These are phyloP conservation scores for Torymus texanus DNA, from an alignment of 2,888 invertebrate genomes.

Conservation along the genomic window DNA sequence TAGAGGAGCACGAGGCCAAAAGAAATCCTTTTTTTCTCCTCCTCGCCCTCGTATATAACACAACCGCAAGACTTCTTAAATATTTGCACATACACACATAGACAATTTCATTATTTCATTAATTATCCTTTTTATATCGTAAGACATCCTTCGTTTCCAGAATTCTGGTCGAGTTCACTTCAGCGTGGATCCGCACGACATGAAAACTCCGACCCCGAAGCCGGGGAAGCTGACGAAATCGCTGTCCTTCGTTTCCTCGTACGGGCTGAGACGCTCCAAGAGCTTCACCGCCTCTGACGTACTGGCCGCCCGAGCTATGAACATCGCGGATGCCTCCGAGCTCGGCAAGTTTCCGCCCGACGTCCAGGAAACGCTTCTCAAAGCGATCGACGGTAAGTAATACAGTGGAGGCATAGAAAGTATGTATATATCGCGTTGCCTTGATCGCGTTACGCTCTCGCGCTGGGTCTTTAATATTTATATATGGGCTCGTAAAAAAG, in stretches of 20 bases:
- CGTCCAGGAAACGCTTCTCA: constrained; percentile 84
- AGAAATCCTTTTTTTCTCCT: neutral
- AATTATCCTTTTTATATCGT: too few species aligned
- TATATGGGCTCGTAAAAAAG: neutral
- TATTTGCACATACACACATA: too few species aligned
- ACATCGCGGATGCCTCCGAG: constrained; percentile 81
- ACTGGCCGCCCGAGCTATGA: constrained; percentile 78
- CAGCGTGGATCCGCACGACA: constrained; percentile 64
- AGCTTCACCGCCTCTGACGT: constrained; percentile 88
- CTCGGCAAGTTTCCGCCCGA: constrained; percentile 85
- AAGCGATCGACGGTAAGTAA: constrained; percentile 82
- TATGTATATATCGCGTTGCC: neutral
- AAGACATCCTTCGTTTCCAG: constrained; percentile 55
- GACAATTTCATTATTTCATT: too few species aligned
- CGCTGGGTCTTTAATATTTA: neutral
- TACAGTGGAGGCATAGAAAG: neutral
- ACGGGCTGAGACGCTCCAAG: constrained; percentile 86
- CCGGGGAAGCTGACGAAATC: constrained; percentile 72
- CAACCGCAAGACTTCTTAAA: too few species aligned
- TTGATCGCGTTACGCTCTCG: constrained; percentile 9
- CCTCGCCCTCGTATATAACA: neutral
- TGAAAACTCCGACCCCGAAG: constrained; percentile 60
- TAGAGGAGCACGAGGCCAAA: neutral
- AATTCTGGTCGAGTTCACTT: constrained; percentile 69
- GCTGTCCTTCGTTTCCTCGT: constrained; percentile 70